Percentiles rank a stretch among this genome's conserved stretches.
These are phyloP conservation scores for Ctena decussata DNA, from an alignment of 2,888 invertebrate genomes.

Conservation along the genomic window DNA sequence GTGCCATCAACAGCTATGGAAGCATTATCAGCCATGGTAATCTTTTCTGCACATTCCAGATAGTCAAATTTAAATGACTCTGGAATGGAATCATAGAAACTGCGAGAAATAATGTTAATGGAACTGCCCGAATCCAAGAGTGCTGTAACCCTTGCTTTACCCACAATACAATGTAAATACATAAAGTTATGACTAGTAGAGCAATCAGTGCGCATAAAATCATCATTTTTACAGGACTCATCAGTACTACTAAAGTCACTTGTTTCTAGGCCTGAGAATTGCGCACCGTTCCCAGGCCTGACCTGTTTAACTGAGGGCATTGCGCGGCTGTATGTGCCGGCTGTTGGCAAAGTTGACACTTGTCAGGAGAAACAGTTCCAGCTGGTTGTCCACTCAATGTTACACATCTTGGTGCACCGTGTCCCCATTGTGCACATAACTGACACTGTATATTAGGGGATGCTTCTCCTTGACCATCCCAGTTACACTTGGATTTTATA, in stretches of 20 bases:
- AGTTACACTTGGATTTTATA: slow-evolving; percentile 8
- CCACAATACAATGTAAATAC: background rate
- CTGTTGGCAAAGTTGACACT: background rate
- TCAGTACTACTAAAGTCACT: too few relatives aligned
- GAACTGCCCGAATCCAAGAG: too few relatives aligned
- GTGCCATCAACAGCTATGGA: too few relatives aligned
- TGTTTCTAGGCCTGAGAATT: background rate
- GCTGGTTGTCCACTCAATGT: too few relatives aligned
- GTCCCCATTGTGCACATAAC: slow-evolving; percentile 25
- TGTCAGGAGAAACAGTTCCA: too few relatives aligned
- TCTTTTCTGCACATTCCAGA: slow-evolving; percentile 1
- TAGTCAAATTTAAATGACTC: too few relatives aligned
- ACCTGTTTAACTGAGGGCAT: background rate
- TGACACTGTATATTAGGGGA: background rate
- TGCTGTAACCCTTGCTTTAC: too few relatives aligned
- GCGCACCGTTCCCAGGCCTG: background rate
- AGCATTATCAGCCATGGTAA: slow-evolving; percentile 26
- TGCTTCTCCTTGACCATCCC: background rate
- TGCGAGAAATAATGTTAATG: too few relatives aligned
- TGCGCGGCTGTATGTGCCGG: slow-evolving; percentile 11
- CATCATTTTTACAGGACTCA: too few relatives aligned
- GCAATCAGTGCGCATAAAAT: background rate
- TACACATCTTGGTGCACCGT: too few relatives aligned
- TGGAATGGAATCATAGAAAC: too few relatives aligned
- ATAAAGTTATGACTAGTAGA: background rate